Evolutionary conservation across 2,113 vertebrate species (phyloP).

Genomic region (Actinemys pallida): DNA sequence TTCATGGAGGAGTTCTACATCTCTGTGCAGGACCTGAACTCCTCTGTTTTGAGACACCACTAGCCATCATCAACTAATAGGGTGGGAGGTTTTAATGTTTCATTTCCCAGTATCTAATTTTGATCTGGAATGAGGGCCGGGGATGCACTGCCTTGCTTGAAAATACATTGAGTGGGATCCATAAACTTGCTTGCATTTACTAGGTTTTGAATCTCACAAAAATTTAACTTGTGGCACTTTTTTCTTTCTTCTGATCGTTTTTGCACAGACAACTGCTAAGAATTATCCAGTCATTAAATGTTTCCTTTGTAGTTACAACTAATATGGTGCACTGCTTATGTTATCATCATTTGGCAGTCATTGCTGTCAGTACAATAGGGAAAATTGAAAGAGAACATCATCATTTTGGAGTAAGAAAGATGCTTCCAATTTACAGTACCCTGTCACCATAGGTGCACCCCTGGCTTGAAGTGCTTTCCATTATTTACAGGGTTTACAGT

Average conservation of each 20-base stretch:
- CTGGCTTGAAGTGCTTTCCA: no score
- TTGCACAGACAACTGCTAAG: neutral
- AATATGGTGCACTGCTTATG: neutral
- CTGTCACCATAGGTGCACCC: neutral
- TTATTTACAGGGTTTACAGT: no score
- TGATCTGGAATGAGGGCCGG: neutral
- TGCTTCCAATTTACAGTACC: neutral
- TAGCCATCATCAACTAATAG: neutral
- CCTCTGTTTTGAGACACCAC: neutral
- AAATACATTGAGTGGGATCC: neutral
- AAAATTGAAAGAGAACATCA: neutral
- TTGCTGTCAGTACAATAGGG: neutral
- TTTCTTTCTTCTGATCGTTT: neutral
- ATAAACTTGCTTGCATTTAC: neutral
- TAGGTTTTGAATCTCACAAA: neutral
- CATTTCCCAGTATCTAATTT: neutral
- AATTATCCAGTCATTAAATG: neutral
- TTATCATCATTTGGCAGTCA: conserved; percentile 15
- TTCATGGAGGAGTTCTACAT: neutral
- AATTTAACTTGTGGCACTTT: neutral
- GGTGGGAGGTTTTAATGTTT: neutral
- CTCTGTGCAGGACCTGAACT: neutral
- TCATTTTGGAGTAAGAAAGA: neutral
- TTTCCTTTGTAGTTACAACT: neutral
- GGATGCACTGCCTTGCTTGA: neutral